Evolutionary conservation across 2,113 vertebrate species (phyloP).

Genomic region (Cyanoderma ruficeps): DNA sequence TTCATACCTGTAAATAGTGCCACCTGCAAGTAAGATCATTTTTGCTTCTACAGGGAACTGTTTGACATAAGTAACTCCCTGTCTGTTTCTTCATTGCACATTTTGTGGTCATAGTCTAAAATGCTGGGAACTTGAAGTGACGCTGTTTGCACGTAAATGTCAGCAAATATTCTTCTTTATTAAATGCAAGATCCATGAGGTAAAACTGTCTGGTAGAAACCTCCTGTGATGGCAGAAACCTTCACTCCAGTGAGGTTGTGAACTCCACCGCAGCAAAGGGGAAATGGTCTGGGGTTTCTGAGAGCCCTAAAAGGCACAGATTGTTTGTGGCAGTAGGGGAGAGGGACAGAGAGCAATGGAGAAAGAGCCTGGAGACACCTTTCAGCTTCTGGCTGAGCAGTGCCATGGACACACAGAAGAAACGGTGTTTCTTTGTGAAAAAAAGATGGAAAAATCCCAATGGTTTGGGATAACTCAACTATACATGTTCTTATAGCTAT

Average conservation of each 20-base stretch:
- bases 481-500: rapidly evolving
- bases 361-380: background rate
- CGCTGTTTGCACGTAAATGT: background rate
- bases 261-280: background rate
- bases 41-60: background rate
- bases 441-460: background rate
- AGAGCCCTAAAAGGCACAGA: background rate
- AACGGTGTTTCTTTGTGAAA: background rate
- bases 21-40: background rate
- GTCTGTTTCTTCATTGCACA: background rate
- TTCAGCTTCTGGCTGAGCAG: background rate
- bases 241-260: background rate
- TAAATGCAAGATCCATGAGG: background rate
- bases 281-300: background rate
- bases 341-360: background rate
- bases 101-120: background rate
- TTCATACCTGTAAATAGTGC: background rate
- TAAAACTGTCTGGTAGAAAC: background rate
- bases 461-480: background rate
- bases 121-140: background rate
- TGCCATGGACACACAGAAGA: background rate
- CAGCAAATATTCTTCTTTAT: background rate
- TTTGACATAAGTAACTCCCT: background rate
- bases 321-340: background rate
- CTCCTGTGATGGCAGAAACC: background rate